Percentiles rank a stretch among this genome's conserved stretches.
Conservation (phyloP, 1,140 invertebrate genomes). For the Probaryconus sp. region DNA sequence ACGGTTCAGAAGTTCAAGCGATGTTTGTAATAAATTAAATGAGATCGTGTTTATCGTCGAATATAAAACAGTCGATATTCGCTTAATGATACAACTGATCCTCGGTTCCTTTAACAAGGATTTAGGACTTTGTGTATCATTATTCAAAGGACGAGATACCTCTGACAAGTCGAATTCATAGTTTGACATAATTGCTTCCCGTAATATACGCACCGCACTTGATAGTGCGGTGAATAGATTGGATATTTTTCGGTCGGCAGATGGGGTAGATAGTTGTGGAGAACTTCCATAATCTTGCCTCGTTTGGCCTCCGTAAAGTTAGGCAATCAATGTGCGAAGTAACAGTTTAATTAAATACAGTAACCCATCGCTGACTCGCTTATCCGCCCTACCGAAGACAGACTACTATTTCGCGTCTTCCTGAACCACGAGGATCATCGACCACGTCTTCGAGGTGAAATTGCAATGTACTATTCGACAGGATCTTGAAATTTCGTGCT, state of each 20-base stretch:
- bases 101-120: too few relatives aligned
- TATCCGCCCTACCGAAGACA: slow-evolving; percentile 62
- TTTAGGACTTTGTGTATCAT: too few relatives aligned
- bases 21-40: too few relatives aligned
- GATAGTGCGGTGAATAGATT: slow-evolving; percentile 57
- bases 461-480: slow-evolving; percentile 64
- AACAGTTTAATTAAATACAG: slow-evolving; percentile 74
- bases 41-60: too few relatives aligned
- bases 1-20: too few relatives aligned
- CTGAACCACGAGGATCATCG: slow-evolving; percentile 63
- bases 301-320: slow-evolving; percentile 66
- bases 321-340: slow-evolving; percentile 72
- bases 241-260: slow-evolving; percentile 55
- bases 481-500: slow-evolving; percentile 64
- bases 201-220: slow-evolving; percentile 33
- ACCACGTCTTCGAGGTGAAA: slow-evolving; percentile 60
- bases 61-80: too few relatives aligned
- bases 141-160: background rate
- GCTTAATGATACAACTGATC: too few relatives aligned
- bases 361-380: slow-evolving; percentile 65
- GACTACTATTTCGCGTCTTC: slow-evolving; percentile 63
- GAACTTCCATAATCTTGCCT: slow-evolving; percentile 70
- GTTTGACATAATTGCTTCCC: slow-evolving; percentile 46
- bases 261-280: slow-evolving; percentile 55
- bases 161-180: slow-evolving; percentile 34